Conservation (phyloP, 1,140 invertebrate genomes). For the Aradophagus sp. region DNA sequence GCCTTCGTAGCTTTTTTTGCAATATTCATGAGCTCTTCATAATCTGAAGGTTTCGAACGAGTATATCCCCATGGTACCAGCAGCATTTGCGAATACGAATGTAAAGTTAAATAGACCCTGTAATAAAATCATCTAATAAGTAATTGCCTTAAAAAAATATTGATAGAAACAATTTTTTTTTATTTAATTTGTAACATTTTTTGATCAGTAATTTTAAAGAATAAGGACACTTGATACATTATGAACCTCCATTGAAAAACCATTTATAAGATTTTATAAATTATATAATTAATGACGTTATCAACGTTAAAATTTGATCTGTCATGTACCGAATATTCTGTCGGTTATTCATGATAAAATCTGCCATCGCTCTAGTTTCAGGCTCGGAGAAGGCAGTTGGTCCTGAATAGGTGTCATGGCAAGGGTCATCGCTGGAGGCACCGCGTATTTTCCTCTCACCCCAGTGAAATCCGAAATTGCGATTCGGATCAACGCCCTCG, state of each 20-base stretch:
- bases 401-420: constrained; percentile 94
- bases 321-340: too few relatives aligned
- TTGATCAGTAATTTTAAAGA: too few relatives aligned
- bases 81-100: constrained; percentile 92
- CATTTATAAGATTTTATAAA: too few relatives aligned
- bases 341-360: constrained; percentile 77
- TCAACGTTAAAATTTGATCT: too few relatives aligned
- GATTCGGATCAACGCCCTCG: constrained; percentile 86
- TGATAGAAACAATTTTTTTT: too few relatives aligned
- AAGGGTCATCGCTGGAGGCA: constrained; percentile 91
- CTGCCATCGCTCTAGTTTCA: constrained; percentile 86
- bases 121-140: constrained; percentile 58
- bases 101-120: constrained; percentile 87
- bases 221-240: too few relatives aligned
- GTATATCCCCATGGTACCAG: constrained; percentile 90
- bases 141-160: background rate
- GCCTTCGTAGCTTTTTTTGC: constrained; percentile 83
- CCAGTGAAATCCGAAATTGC: constrained; percentile 89
- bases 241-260: too few relatives aligned
- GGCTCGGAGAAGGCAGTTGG: constrained; percentile 91
- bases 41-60: constrained; percentile 80
- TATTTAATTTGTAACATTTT: too few relatives aligned
- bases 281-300: too few relatives aligned
- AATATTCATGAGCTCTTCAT: constrained; percentile 81
- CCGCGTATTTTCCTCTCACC: constrained; percentile 77